These are phyloP conservation scores for Vimba vimba DNA, from an alignment of 2,113 vertebrate genomes.

Conservation along the genomic window DNA sequence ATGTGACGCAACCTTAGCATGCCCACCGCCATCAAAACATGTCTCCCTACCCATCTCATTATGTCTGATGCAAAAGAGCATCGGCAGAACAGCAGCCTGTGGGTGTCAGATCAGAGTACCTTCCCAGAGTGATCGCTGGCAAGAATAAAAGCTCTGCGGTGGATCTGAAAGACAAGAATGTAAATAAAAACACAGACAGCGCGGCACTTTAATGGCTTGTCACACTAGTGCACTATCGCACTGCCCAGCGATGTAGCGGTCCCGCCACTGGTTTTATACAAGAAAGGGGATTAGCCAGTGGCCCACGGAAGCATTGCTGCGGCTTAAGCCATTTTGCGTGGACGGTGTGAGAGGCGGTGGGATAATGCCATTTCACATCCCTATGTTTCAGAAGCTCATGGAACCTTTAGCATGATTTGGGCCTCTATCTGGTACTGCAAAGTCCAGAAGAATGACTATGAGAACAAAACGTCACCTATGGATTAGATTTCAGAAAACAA, in stretches of 20 bases:
- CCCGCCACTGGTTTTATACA: conserved; percentile 68
- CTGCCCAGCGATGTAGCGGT: conserved; percentile 70
- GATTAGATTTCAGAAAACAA: background rate
- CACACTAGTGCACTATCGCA: conserved; percentile 70
- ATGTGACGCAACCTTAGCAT: conserved; percentile 53
- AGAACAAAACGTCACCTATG: conserved; percentile 44
- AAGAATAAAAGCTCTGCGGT: conserved; percentile 30
- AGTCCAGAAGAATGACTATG: conserved; percentile 48
- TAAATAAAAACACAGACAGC: conserved; percentile 57
- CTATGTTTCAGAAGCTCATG: conserved; percentile 60
- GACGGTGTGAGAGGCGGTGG: conserved; percentile 70
- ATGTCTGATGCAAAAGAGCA: conserved; percentile 71
- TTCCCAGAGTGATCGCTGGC: conserved; percentile 58
- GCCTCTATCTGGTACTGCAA: conserved; percentile 43
- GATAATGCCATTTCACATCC: conserved; percentile 77
- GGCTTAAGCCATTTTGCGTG: conserved; percentile 71
- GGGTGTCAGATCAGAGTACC: conserved; percentile 65
- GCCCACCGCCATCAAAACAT: conserved; percentile 28
- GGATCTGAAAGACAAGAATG: conserved; percentile 54
- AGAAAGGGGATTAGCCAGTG: conserved; percentile 77
- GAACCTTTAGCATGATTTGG: conserved; percentile 66
- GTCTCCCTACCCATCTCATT: conserved; percentile 49
- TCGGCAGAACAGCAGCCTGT: conserved; percentile 65
- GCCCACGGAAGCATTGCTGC: conserved; percentile 64
- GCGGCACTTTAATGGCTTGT: conserved; percentile 60